These are phyloP conservation scores for Enteromius trimaculatus DNA, from an alignment of 2,797 vertebrate genomes.

Conservation along the genomic window DNA sequence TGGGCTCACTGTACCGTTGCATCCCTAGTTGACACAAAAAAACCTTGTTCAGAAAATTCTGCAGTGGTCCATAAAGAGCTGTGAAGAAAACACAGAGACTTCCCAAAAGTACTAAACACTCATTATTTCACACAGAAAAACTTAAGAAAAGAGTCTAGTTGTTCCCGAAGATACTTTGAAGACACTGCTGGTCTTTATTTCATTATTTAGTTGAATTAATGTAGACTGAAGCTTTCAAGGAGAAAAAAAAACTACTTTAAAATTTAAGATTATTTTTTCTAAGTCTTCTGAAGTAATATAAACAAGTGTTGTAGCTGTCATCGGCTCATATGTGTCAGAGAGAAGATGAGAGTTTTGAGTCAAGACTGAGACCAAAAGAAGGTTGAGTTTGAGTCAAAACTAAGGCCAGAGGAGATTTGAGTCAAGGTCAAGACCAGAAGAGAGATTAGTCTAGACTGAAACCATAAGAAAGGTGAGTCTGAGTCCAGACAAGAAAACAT, in stretches of 20 bases:
- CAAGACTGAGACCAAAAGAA: neutral
- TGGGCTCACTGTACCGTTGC: no score
- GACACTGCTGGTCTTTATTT: neutral
- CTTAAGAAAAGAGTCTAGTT: neutral
- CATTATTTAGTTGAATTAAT: neutral
- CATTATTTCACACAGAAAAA: neutral
- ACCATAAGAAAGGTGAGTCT: neutral
- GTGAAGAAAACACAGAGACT: neutral
- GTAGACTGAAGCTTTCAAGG: neutral
- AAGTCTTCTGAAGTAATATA: neutral
- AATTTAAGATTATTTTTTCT: neutral
- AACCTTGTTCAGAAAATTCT: neutral
- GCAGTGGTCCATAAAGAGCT: neutral
- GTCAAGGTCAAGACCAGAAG: neutral
- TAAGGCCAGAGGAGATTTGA: neutral
- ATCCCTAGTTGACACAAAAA: neutral
- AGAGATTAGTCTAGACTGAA: neutral
- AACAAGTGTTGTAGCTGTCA: neutral
- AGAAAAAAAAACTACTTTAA: neutral
- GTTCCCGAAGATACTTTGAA: neutral
- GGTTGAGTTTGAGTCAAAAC: neutral
- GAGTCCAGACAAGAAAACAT: neutral
- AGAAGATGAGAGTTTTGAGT: neutral
- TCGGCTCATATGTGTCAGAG: neutral
- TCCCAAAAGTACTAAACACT: neutral